phyloP scores from a whole-genome alignment of 2,797 vertebrate species.

The Corythornis leucogaster region DNA sequence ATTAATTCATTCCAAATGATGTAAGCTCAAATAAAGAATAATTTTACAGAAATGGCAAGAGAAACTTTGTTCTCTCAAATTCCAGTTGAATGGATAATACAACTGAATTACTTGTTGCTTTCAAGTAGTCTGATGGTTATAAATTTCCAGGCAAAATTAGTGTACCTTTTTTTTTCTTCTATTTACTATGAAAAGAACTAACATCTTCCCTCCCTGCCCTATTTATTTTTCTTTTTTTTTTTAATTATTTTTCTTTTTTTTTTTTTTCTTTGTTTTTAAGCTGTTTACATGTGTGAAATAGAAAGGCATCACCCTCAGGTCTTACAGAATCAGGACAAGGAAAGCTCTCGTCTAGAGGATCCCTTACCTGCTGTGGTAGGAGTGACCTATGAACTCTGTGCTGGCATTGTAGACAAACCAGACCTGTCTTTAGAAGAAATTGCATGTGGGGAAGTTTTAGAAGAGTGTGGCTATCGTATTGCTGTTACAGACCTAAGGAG shows the following conservation, averaged over 20 bases:
- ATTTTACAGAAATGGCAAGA: background rate
- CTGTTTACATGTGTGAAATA: conserved; percentile 91
- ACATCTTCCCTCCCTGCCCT: background rate
- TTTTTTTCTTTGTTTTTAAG: conserved; percentile 64
- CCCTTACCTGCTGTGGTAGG: conserved; percentile 84
- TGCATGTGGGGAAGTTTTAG: conserved; percentile 89
- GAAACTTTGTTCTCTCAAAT: background rate
- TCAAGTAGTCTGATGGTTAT: background rate
- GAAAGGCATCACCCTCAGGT: conserved; percentile 81
- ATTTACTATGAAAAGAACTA: background rate
- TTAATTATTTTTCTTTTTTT: background rate
- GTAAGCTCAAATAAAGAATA: background rate
- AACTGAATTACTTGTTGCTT: background rate
- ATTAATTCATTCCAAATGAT: background rate
- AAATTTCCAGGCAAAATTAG: background rate
- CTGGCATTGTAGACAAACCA: conserved; percentile 92
- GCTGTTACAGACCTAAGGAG: conserved; percentile 80
- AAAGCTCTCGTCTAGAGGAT: conserved; percentile 27
- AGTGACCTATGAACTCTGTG: conserved; percentile 92
- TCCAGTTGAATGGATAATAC: background rate
- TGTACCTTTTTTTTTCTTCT: background rate
- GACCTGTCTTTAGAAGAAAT: conserved; percentile 90
- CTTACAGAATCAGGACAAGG: conserved; percentile 68
- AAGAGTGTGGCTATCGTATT: conserved; percentile 92
- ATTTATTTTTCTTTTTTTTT: background rate